Conservation (phyloP, 2,113 vertebrate species). For the Pteruthius melanotis region DNA sequence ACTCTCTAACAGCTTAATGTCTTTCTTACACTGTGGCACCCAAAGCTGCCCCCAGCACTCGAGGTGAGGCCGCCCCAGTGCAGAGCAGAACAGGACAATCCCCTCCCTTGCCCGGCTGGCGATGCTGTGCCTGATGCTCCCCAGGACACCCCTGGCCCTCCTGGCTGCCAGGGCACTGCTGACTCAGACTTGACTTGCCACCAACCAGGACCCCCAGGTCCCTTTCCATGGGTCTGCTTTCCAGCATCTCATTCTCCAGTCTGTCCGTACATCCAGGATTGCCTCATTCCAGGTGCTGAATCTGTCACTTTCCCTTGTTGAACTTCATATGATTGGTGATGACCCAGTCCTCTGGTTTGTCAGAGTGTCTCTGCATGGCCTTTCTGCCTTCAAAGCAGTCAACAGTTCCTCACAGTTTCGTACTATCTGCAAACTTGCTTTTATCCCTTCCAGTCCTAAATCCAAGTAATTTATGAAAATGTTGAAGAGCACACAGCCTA, state of each 20-base stretch:
- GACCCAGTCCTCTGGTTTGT: not conserved
- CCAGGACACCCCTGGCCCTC: fast-evolving
- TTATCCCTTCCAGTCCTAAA: not conserved
- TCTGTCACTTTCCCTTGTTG: not conserved
- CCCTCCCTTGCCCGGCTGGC: fast-evolving
- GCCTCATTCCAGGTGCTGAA: not conserved
- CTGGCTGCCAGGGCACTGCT: not conserved
- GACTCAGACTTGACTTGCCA: not conserved
- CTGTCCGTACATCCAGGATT: not conserved
- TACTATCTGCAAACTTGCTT: not conserved
- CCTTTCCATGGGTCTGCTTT: not conserved
- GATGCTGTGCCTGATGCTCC: not conserved
- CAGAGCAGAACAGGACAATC: not conserved
- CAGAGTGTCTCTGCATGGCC: not conserved
- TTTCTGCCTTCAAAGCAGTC: not conserved
- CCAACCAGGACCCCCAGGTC: fast-evolving
- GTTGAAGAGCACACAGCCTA: not conserved
- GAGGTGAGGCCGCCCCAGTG: fast-evolving
- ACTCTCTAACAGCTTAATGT: not conserved
- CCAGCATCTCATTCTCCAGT: not conserved
- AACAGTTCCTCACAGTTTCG: not conserved
- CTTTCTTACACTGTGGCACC: fast-evolving
- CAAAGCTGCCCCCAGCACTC: fast-evolving
- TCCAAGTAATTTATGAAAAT: not conserved
- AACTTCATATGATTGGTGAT: not conserved